Evolutionary conservation across 2,113 vertebrate species (phyloP).

Genomic region (Pycnonotus jocosus): DNA sequence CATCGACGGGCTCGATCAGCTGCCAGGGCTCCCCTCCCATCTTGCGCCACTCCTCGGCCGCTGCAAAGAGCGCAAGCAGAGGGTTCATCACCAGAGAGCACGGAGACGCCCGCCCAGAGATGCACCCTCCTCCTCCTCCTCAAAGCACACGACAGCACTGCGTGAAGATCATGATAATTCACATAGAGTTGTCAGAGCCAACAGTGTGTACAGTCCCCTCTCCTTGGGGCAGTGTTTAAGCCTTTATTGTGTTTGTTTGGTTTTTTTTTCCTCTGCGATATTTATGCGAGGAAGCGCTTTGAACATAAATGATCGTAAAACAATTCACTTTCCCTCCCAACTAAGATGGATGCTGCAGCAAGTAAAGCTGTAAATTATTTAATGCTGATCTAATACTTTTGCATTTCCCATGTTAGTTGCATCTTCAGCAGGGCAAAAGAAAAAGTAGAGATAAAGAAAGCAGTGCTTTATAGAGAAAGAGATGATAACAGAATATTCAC

Average conservation of each 20-base stretch:
- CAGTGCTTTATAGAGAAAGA: background rate
- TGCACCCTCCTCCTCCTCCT: background rate
- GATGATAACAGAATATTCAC: background rate
- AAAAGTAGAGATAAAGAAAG: background rate
- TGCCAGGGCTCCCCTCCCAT: constrained; percentile 72
- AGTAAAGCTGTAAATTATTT: constrained; percentile 25
- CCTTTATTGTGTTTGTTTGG: too few species aligned
- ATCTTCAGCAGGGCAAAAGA: background rate
- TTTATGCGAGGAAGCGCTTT: background rate
- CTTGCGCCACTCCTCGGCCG: constrained; percentile 57
- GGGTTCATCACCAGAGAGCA: background rate
- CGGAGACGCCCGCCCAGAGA: accelerated
- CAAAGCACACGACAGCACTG: background rate
- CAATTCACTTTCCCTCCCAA: background rate
- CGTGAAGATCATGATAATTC: background rate
- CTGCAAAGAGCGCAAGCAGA: constrained; percentile 13
- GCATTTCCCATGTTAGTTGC: background rate
- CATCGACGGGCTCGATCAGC: constrained; percentile 72
- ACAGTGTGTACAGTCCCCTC: background rate
- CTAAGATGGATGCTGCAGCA: background rate
- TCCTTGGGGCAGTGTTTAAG: constrained; percentile 26
- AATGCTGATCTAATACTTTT: background rate
- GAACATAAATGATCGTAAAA: background rate
- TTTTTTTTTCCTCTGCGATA: background rate
- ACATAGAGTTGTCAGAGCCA: background rate